These are phyloP conservation scores for Cardiocondyla obscurior DNA, from an alignment of 1,140 invertebrate species.

Conservation along the genomic window DNA sequence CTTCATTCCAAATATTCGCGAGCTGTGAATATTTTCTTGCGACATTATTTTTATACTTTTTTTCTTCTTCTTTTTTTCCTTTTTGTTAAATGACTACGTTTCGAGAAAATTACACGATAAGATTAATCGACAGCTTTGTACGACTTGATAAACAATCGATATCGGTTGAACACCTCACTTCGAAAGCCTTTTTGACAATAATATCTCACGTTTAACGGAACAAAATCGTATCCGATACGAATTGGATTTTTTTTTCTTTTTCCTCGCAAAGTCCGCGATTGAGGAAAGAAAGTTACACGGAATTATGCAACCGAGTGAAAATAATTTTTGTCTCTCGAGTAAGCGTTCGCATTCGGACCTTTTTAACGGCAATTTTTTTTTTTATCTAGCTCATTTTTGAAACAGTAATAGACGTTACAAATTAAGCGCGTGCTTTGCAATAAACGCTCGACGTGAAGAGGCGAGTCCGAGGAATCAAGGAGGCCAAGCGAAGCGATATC, in stretches of 20 bases:
- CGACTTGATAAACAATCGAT: not conserved
- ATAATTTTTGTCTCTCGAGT: too few relatives aligned
- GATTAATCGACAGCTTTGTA: not conserved
- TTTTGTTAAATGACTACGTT: not conserved
- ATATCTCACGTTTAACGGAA: not conserved
- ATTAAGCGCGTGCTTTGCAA: too few relatives aligned
- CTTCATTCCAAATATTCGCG: not conserved
- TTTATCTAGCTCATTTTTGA: too few relatives aligned
- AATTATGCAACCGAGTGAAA: not conserved
- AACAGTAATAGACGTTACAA: too few relatives aligned
- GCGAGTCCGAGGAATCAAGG: not conserved
- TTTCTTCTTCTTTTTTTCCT: too few relatives aligned
- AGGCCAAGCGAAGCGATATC: conserved; percentile 57
- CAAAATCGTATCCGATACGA: conserved; percentile 23
- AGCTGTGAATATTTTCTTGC: not conserved
- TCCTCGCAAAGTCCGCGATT: not conserved
- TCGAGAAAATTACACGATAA: not conserved
- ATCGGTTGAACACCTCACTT: not conserved
- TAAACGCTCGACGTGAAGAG: not conserved
- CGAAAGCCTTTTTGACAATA: not conserved
- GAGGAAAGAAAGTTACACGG: not conserved
- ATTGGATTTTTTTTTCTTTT: too few relatives aligned
- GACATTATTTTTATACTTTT: conserved; percentile 14
- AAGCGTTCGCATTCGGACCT: not conserved
- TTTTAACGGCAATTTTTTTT: not conserved